Evolutionary conservation across 2,113 vertebrate genomes (phyloP), one percentile per base, ranked within the genome.

Genomic region (Poeciliopsis retropinna): DNA sequence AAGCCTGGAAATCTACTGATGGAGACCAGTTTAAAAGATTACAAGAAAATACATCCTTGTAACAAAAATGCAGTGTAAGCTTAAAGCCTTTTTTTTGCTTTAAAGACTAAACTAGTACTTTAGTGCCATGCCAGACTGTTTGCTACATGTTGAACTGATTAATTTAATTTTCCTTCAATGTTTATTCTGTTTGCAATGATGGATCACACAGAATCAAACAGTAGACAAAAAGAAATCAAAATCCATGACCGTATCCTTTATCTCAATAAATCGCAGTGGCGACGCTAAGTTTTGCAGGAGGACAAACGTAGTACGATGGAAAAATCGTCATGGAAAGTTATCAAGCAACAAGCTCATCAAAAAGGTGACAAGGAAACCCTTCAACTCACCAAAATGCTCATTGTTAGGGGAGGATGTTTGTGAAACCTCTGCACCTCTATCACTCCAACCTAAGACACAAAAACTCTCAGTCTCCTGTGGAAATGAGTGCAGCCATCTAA

Each of bases 181-280:
- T 41, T 41, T 84, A 77, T 70, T 76, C 37, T 65, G 70, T 31
- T 62, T 73, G 32, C 60, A 54, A 75, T 72, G 73, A 69, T 70
- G 47, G 39, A 41, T 79, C 73, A 72, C 78, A 75, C 84, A 78
- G 82, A 82, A 87, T 89, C 88, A 92, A 31, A 68, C 76, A 71
- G 76, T 65, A 73, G 81, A 54, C 73, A 27, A 31, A 69, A 81
- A 84, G 80, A 88, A 88, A 83, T 5, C 32, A 88, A 87, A 89
- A 90, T 82, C 84, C 86, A 91, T 76, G 81, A 88, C 79, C 71
- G 27, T 64, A 76, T 85, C 86, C 86, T 80, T 77, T 30, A 64
- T 51, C 71, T 77, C 66, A 84, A 80, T 86, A 75, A 92, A 51
- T 51, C 44, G 22, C 87, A 87, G 81, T 72, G 64, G 25, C 70